These are phyloP conservation scores for Hirtodrosophila trivittata DNA, from an alignment of 2,888 invertebrate genomes.

Conservation along the genomic window DNA sequence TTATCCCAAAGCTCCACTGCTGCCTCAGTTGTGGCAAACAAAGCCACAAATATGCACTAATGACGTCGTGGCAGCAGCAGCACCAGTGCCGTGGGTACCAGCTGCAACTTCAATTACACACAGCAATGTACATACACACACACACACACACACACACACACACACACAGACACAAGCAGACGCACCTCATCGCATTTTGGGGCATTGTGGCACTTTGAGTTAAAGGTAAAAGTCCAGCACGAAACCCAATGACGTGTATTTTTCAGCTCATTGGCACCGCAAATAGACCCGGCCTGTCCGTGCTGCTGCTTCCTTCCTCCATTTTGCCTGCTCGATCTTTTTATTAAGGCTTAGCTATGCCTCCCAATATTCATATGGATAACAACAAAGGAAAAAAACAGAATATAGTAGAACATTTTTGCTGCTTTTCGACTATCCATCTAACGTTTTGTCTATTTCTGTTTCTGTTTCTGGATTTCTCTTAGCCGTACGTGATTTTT, in stretches of 20 bases:
- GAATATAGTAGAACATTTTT: no score
- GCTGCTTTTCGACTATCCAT: no score
- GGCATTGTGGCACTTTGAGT: slow-evolving; percentile 37
- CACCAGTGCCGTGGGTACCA: slow-evolving; percentile 31
- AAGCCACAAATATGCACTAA: slow-evolving; percentile 83
- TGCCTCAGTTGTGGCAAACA: slow-evolving; percentile 77
- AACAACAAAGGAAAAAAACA: no score
- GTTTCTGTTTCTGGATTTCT: slow-evolving; percentile 5
- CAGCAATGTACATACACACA: slow-evolving; percentile 1
- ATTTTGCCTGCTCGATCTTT: no score
- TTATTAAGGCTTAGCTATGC: no score
- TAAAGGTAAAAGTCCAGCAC: slow-evolving; percentile 53
- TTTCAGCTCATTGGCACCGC: slow-evolving; percentile 59
- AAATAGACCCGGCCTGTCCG: slow-evolving; percentile 38
- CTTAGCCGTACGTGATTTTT: slow-evolving; percentile 67
- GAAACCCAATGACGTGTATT: slow-evolving; percentile 56
- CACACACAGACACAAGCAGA: not conserved
- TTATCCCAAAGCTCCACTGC: slow-evolving; percentile 15
- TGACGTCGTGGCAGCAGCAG: slow-evolving; percentile 67
- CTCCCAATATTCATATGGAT: no score
- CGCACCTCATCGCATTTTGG: slow-evolving; percentile 38
- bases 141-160: slow-evolving; percentile 4
- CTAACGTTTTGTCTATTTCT: slow-evolving; percentile 1
- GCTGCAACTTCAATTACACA: slow-evolving; percentile 51
- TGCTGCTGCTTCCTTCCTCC: no score